Conservation (phyloP, 2,888 invertebrate species). For the Argynnis bischoffii region DNA sequence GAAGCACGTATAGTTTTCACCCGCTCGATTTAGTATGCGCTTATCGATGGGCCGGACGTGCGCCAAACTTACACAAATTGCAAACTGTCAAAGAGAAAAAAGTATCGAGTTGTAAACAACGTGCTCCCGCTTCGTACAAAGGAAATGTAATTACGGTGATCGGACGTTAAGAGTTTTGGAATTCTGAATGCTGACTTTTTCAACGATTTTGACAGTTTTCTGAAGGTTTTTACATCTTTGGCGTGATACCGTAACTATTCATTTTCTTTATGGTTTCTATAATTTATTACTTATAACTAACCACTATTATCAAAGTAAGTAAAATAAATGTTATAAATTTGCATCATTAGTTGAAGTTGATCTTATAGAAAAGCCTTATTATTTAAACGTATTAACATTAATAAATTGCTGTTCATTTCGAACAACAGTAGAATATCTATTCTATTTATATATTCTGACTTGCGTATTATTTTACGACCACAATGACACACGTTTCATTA, state of each 20-base stretch:
- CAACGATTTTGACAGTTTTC: slow-evolving; percentile 12
- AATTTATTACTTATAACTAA: no score
- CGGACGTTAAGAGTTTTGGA: slow-evolving; percentile 19
- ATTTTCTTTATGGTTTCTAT: no score
- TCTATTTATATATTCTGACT: no score
- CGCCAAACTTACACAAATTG: slow-evolving; percentile 30
- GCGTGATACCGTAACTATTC: background rate
- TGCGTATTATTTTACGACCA: no score
- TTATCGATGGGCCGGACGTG: slow-evolving; percentile 37
- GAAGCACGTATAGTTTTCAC: slow-evolving; percentile 32
- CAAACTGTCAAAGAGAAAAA: slow-evolving; percentile 37
- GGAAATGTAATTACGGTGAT: slow-evolving; percentile 27
- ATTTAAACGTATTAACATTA: no score
- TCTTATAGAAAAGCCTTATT: no score
- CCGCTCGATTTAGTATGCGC: slow-evolving; percentile 39
- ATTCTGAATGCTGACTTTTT: slow-evolving; percentile 15
- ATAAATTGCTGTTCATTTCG: no score
- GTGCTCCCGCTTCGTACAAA: slow-evolving; percentile 23
- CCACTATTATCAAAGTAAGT: no score
- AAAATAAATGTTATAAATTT: no score
- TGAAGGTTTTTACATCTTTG: slow-evolving; percentile 1
- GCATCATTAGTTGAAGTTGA: no score
- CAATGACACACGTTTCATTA: background rate
- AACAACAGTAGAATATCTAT: no score
- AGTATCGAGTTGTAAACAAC: slow-evolving; percentile 37